Base-by-base conservation (phyloP, 2,888 invertebrate species). In the Drosophila kambysellisi region DNA sequence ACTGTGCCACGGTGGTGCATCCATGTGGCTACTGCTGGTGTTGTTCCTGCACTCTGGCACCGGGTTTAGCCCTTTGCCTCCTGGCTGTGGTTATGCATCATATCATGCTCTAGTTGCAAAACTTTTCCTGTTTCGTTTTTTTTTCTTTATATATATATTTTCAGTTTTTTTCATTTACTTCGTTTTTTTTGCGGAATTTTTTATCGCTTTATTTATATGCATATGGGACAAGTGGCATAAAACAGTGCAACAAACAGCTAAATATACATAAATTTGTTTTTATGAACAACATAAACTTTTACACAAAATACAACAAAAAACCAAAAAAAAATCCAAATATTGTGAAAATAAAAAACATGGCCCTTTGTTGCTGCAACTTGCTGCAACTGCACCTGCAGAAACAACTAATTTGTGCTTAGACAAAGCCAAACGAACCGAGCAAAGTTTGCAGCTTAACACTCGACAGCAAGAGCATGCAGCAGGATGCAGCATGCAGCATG, bases 51-150 rank as follows among this genome's bases (percentile, higher is more conserved):
- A 25, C 41, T 67, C 17, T 57, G 43, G 39, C 70, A 43, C 32
- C 33, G 43, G 56, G 33, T 61, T 17, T 43, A 43, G 62, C 70
- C 43, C 43, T 30, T 39, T 77, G 64, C 62, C 71, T 58, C 48
- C 54, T 62, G 54, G 60, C 71, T 71, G 72, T 82, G 81, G 74
- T 85, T 74, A 82, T 88, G 85, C 87, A 84, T 82, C 86, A 87
- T 85, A 81, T 79, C 89, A 89, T 88, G 89, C 89, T 87, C 87
- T 79, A 87, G 85, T 89, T 87, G 82, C 73, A 76, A 83, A 85
- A 89, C 80, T 89, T 77, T 80, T 76, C 51, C 71, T 74, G 63
- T 72, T 76, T 73, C 66, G 32, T 51, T 53, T 59, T 30, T 59
- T 39, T 25, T 25, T 25, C 1, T 25, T 25, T 25, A 25, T 25